phyloP scores from a whole-genome alignment of 2,888 invertebrate genomes.

The Caenorhabditis plicata region DNA sequence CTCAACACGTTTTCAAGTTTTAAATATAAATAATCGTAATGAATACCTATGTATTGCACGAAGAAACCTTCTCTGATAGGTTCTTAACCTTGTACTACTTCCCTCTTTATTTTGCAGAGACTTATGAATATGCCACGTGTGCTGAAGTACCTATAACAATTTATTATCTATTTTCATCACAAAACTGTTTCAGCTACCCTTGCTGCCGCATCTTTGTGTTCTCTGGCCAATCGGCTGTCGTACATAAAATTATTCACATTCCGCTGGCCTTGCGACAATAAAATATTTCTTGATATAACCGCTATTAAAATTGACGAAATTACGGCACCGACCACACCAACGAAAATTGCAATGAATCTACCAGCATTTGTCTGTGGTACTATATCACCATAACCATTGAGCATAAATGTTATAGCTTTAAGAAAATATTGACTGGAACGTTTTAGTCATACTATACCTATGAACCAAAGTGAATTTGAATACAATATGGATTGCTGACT shows the following conservation, averaged over 20 bases:
- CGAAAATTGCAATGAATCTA: constrained; percentile 95
- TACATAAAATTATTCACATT: constrained; percentile 99
- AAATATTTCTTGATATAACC: constrained; percentile 96
- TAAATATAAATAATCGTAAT: neutral
- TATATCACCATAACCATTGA: constrained; percentile 96
- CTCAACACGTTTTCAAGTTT: neutral
- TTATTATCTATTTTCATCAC: too few relatives aligned
- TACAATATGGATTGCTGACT: constrained; percentile 56
- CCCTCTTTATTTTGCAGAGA: constrained; percentile 66
- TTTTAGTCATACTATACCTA: too few relatives aligned
- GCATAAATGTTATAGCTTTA: constrained; percentile 91
- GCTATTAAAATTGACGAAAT: constrained; percentile 98
- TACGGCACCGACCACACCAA: constrained; percentile 98
- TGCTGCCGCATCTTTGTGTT: constrained; percentile 99
- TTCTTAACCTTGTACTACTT: constrained; percentile 48
- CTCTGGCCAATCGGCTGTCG: constrained; percentile 98
- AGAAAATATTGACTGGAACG: too few relatives aligned
- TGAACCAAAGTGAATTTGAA: constrained; percentile 65
- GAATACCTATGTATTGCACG: constrained; percentile 60
- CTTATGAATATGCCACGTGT: constrained; percentile 99
- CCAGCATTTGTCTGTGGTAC: constrained; percentile 99
- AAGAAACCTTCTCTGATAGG: constrained; percentile 60
- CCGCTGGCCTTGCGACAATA: constrained; percentile 94
- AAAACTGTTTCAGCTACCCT: too few relatives aligned
- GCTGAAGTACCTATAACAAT: too few relatives aligned